Percentiles rank a stretch among this genome's conserved stretches.
Conservation (phyloP, 2,797 vertebrate species). For the Sebastolobus alascanus region DNA sequence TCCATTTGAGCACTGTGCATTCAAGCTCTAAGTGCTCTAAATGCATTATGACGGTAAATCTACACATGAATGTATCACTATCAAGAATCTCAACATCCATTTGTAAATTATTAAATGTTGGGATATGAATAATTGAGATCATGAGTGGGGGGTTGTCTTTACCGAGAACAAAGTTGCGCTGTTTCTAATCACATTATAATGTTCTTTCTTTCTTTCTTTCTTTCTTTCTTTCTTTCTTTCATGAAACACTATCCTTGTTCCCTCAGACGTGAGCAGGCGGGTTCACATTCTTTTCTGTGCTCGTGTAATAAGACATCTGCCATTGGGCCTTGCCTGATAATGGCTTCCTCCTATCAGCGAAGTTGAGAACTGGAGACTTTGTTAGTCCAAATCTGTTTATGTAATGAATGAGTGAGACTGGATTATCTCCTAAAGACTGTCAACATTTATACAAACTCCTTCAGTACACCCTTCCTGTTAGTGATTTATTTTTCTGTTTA, state of each 20-base stretch:
- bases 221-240: neutral
- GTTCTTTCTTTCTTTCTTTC: neutral
- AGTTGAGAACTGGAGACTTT: neutral
- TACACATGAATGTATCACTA: neutral
- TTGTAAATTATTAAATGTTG: conserved; percentile 1
- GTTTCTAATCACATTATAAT: conserved; percentile 4
- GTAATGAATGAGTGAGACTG: neutral
- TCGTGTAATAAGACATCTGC: neutral
- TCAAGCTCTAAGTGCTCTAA: conserved; percentile 41
- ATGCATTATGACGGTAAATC: conserved; percentile 6
- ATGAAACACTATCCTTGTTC: conserved; percentile 8
- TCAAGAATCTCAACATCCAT: neutral
- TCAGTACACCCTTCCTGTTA: conserved; percentile 25
- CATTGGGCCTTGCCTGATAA: neutral
- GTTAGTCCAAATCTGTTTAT: conserved; percentile 16
- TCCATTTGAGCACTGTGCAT: neutral
- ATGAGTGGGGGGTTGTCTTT: neutral
- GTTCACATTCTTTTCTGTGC: neutral
- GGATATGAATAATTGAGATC: conserved; percentile 47
- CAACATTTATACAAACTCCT: neutral
- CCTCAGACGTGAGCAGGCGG: neutral
- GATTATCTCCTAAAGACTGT: neutral
- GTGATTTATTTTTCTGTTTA: neutral
- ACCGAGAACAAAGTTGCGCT: conserved; percentile 8
- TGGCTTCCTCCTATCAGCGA: conserved; percentile 2